These are phyloP conservation scores for Myotis pilosus DNA, from an alignment of 2,797 vertebrate genomes.

Conservation along the genomic window DNA sequence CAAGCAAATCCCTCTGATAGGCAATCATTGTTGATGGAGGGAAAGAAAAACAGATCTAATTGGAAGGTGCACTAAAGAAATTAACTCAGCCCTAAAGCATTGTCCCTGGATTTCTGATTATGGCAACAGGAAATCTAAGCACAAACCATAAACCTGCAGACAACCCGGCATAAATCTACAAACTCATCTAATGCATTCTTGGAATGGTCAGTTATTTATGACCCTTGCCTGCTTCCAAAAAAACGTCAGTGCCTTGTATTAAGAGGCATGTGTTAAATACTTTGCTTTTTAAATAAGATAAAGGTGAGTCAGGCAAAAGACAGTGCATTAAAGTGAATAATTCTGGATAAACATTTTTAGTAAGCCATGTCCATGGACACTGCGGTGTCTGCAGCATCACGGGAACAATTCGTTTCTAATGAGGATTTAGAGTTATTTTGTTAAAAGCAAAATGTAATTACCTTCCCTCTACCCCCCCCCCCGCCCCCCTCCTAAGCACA, in stretches of 20 bases:
- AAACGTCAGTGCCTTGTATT: neutral
- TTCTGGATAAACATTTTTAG: neutral
- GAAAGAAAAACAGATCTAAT: neutral
- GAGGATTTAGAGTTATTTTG: neutral
- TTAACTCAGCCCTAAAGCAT: neutral
- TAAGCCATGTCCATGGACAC: neutral
- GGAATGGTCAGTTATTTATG: neutral
- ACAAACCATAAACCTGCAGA: neutral
- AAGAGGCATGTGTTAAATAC: neutral
- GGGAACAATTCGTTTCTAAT: neutral
- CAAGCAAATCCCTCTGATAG: neutral
- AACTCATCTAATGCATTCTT: neutral
- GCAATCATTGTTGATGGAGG: neutral
- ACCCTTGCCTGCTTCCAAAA: neutral
- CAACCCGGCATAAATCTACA: neutral
- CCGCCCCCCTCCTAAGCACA: neutral
- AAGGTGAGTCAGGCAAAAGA: neutral
- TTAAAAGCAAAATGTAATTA: neutral
- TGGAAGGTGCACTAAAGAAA: neutral
- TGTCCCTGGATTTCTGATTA: neutral
- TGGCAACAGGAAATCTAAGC: neutral
- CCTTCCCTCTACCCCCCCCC: neutral
- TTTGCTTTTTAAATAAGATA: neutral
- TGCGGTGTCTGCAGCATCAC: neutral
- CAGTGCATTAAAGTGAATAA: neutral